Conservation (phyloP, 2,797 vertebrate genomes). For the Chelidonichthys spinosus region DNA sequence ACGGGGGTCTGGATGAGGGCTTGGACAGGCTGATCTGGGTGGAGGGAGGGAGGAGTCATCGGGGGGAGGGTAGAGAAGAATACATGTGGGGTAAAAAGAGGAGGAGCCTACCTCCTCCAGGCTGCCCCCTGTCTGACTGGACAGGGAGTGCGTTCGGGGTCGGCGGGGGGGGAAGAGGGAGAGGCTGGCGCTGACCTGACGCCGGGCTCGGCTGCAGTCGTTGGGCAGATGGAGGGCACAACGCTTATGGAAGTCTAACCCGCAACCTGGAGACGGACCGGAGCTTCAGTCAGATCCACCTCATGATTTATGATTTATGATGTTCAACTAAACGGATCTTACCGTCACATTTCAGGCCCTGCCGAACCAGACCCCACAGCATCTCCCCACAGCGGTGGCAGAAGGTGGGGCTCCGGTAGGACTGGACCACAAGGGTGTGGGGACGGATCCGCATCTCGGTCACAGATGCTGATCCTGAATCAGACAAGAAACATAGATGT, state of each 20-base stretch:
- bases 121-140: constrained; percentile 80
- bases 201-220: constrained; percentile 86
- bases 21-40: constrained; percentile 82
- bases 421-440: constrained; percentile 82
- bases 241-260: constrained; percentile 92
- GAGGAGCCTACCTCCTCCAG: constrained; percentile 78
- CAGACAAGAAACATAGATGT: not conserved
- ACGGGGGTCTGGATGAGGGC: constrained; percentile 72
- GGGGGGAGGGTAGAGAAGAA: not conserved
- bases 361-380: constrained; percentile 85
- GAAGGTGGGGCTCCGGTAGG: constrained; percentile 85
- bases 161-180: constrained; percentile 78
- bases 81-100: not conserved
- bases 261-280: constrained; percentile 83
- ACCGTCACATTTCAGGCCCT: constrained; percentile 86
- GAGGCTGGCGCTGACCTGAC: constrained; percentile 85
- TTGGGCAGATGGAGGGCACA: constrained; percentile 88
- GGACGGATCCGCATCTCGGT: constrained; percentile 77
- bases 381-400: constrained; percentile 86
- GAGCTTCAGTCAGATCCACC: no score
- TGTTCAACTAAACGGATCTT: constrained; percentile 15
- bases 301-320: no score
- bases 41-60: not conserved
- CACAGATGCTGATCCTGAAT: constrained; percentile 75
- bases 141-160: constrained; percentile 68